Evolutionary conservation across 2,797 vertebrate species (phyloP).

Genomic region (Galagoides demidoff): DNA sequence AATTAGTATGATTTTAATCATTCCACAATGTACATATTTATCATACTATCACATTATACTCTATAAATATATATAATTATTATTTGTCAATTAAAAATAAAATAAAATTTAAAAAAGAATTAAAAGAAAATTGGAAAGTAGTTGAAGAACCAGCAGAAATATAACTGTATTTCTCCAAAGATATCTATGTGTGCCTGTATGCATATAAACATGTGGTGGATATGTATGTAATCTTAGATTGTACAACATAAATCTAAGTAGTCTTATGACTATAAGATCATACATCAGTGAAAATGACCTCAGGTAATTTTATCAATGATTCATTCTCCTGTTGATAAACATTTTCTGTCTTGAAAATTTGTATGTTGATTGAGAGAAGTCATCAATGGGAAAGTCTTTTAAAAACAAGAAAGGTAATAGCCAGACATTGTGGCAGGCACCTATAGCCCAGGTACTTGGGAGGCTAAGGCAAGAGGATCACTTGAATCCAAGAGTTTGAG

Average conservation of each 20-base stretch:
- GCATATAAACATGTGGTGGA: too few relatives aligned
- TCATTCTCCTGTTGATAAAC: constrained; percentile 13
- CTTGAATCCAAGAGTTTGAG: too few relatives aligned
- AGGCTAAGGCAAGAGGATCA: too few relatives aligned
- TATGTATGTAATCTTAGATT: not conserved
- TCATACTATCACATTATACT: not conserved
- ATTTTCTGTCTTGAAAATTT: constrained; percentile 47
- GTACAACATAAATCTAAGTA: not conserved
- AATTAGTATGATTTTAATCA: not conserved
- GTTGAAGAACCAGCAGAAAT: not conserved
- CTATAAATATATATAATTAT: not conserved
- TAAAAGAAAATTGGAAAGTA: not conserved
- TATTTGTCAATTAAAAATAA: not conserved
- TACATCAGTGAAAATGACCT: constrained; percentile 41
- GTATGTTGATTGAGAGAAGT: not conserved
- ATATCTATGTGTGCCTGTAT: not conserved
- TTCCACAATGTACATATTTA: not conserved
- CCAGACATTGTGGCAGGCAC: too few relatives aligned
- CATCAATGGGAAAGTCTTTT: not conserved
- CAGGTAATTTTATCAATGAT: not conserved
- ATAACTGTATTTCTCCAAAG: not conserved
- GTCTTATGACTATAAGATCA: constrained; percentile 1
- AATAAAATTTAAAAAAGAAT: not conserved
- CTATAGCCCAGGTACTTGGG: too few relatives aligned
- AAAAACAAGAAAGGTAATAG: not conserved